Conservation (phyloP, 2,797 vertebrate genomes). For the Dermochelys coriacea region DNA sequence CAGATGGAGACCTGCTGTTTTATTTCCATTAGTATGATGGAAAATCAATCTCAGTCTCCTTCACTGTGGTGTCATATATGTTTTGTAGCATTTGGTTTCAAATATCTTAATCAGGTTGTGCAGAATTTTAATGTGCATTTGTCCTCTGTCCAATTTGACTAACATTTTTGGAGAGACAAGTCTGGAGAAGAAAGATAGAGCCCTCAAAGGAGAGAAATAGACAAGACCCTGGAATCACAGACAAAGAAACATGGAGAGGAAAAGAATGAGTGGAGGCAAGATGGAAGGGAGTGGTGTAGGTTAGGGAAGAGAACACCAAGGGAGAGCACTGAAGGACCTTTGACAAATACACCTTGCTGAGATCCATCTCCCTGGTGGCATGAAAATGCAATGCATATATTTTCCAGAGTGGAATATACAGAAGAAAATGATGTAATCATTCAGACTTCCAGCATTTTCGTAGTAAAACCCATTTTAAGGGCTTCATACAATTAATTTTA, state of each 20-base stretch:
- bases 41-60: neutral
- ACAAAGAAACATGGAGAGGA: neutral
- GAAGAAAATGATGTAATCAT: neutral
- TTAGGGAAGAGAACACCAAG: neutral
- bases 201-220: neutral
- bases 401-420: neutral
- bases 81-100: neutral
- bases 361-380: neutral
- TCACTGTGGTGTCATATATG: neutral
- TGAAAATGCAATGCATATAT: neutral
- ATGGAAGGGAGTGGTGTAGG: neutral
- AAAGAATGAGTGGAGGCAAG: neutral
- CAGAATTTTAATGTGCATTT: neutral
- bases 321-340: neutral
- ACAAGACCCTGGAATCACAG: neutral
- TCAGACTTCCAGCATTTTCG: neutral
- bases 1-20: neutral
- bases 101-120: neutral
- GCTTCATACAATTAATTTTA: neutral
- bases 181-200: neutral
- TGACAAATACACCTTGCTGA: neutral
- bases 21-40: neutral
- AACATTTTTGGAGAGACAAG: neutral
- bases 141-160: neutral
- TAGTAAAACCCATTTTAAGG: neutral